phyloP scores from a whole-genome alignment of 2,888 invertebrate species.

The Ophion slaviceki region DNA sequence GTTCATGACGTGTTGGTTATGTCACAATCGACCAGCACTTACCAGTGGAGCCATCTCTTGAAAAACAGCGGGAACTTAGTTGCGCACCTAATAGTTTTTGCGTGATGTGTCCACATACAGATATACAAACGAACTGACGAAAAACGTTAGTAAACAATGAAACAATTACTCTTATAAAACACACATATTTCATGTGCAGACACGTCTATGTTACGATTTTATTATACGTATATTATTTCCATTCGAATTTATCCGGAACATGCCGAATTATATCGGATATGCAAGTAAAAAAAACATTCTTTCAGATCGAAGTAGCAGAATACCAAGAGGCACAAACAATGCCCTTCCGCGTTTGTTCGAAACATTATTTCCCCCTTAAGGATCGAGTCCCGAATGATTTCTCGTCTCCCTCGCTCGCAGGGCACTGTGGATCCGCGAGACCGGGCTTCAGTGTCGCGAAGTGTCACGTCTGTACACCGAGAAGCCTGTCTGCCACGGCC shows the following conservation, averaged over 20 bases:
- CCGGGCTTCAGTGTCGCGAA: constrained; percentile 86
- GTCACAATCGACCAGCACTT: too few relatives aligned
- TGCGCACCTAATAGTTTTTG: too few relatives aligned
- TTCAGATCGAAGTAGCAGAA: background rate
- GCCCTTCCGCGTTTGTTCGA: background rate
- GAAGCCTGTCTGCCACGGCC: constrained; percentile 86
- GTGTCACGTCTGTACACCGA: constrained; percentile 85
- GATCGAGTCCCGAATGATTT: background rate
- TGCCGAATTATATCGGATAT: background rate
- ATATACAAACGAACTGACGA: too few relatives aligned
- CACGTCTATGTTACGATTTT: background rate
- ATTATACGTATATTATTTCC: background rate
- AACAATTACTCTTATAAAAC: background rate
- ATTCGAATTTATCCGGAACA: background rate
- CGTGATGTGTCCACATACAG: too few relatives aligned
- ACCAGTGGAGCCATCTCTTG: too few relatives aligned
- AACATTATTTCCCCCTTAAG: background rate
- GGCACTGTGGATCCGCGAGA: constrained; percentile 86
- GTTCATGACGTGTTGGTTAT: too few relatives aligned
- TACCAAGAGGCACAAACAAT: background rate
- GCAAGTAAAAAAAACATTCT: background rate
- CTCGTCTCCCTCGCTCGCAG: constrained; percentile 47
- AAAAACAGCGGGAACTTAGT: too few relatives aligned
- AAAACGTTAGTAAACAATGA: background rate
- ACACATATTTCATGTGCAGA: background rate